Evolutionary conservation across 2,888 invertebrate genomes (phyloP).

Genomic region (Cacoxenus indagator): DNA sequence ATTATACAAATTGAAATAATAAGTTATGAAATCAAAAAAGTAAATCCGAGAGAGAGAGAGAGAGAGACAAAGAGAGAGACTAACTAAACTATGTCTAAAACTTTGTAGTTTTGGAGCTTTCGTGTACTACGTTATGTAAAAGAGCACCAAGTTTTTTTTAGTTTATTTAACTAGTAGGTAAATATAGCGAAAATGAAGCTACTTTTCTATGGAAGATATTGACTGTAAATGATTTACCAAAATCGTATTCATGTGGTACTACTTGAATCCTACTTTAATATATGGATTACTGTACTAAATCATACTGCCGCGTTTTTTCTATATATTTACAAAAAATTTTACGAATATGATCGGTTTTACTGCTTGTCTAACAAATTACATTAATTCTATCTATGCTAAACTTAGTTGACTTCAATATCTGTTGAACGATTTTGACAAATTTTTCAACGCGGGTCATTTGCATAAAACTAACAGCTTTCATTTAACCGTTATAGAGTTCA

Average conservation of each 20-base stretch:
- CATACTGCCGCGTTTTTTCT: background rate
- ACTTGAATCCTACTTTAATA: background rate
- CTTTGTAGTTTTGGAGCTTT: background rate
- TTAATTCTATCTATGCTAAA: background rate
- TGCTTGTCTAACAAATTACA: background rate
- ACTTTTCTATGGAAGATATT: background rate
- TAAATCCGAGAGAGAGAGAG: slow-evolving; percentile 11
- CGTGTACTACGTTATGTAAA: background rate
- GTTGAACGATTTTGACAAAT: background rate
- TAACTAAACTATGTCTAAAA: background rate
- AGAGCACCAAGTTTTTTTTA: background rate
- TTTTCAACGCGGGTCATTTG: too few species aligned
- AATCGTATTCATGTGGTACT: background rate
- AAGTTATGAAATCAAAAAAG: slow-evolving; percentile 27
- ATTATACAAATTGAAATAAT: background rate
- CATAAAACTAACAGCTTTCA: too few species aligned
- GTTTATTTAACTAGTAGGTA: background rate
- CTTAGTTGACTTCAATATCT: background rate
- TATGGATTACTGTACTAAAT: background rate
- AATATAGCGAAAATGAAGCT: background rate
- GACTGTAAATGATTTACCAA: background rate
- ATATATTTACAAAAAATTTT: background rate
- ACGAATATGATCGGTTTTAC: background rate
- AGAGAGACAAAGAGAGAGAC: background rate
- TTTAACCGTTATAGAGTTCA: too few species aligned